Percentiles rank a stretch among this genome's conserved stretches.
Evolutionary conservation across 2,113 vertebrate genomes (phyloP).

Genomic region (Trematomus loennbergii): DNA sequence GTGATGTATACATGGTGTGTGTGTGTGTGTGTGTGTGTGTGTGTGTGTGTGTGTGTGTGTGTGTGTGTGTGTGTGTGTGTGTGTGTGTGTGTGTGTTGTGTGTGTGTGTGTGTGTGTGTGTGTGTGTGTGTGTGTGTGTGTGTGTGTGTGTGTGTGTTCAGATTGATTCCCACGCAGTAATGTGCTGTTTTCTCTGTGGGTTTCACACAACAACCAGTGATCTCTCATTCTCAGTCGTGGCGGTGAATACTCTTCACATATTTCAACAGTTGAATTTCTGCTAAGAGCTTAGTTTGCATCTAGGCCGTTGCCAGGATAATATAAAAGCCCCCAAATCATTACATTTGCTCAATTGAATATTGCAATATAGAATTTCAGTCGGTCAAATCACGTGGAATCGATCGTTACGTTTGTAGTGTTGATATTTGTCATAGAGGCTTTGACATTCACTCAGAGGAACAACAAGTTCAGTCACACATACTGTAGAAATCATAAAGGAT

Average conservation of each 20-base stretch:
- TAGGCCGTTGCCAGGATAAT: not conserved
- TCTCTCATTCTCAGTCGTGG: not conserved
- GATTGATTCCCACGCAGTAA: not conserved
- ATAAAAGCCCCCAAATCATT: not conserved
- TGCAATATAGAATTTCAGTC: too few species aligned
- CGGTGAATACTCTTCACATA: not conserved
- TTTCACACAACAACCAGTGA: not conserved
- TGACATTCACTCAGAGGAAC: not conserved
- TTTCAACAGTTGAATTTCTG: not conserved
- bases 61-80: too few species aligned
- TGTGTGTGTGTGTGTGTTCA: too few species aligned
- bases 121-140: too few species aligned
- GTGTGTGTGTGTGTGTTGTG: too few species aligned
- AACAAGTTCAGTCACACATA: not conserved
- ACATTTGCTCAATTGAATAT: not conserved
- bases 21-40: too few species aligned
- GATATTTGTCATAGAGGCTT: not conserved
- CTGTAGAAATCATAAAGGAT: not conserved
- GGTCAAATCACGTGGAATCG: too few species aligned
- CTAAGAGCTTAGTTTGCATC: not conserved
- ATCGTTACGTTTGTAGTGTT: not conserved
- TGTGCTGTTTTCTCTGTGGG: constrained; percentile 1
- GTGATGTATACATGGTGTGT: too few species aligned
- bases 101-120: too few species aligned
- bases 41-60: too few species aligned